Evolutionary conservation across 1,140 invertebrate genomes (phyloP), one percentile per base, ranked within the genome.

Genomic region (Streblospio benedicti): DNA sequence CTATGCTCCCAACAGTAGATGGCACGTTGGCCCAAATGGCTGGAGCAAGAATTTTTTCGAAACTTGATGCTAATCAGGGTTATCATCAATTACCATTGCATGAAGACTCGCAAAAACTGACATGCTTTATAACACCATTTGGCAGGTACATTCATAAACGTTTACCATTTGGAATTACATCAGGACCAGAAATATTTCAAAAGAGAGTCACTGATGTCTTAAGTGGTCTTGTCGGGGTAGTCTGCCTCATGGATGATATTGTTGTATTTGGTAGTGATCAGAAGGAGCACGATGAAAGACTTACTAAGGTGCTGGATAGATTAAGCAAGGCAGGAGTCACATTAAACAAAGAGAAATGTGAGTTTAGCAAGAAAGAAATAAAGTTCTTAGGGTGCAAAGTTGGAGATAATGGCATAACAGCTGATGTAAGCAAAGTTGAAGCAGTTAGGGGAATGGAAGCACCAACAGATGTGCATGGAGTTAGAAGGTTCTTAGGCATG

Each of bases 381-480:
- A 41, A 56, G 18, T 56, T 56, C 30, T 12, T 56, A 2, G 53
- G 31, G 6, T 20, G 43, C 12, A 23, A 38, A 32, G 50, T 73
- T 20, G 56, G 30, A 14, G 35, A 14, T 0, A 41, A 69, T 1
- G 69, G 63, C 4, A 56, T 68, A 18, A 61, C 64, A 47, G 61
- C 71, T 30, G 76, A 79, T 61, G 68, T 67, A 9, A 63, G 64
- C 4, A 80, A 79, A 59, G 60, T 78, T 0, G 58, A 65, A n/a
- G 72, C 72, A 25, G 73, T 80, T 1, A 41, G 6, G 12, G 32
- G 62, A 2, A 62, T 70, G 53, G 44, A 38, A 41, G 47, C 23
- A 16, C 67, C 66, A 28, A 49, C 28, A 32, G 41, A 65, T 35
- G 63, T 62, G 31, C 31, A 41, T 43, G 66, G 32, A 20, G 59